Base-by-base conservation (phyloP, 2,888 invertebrate species). In the Conistra vaccinii region DNA sequence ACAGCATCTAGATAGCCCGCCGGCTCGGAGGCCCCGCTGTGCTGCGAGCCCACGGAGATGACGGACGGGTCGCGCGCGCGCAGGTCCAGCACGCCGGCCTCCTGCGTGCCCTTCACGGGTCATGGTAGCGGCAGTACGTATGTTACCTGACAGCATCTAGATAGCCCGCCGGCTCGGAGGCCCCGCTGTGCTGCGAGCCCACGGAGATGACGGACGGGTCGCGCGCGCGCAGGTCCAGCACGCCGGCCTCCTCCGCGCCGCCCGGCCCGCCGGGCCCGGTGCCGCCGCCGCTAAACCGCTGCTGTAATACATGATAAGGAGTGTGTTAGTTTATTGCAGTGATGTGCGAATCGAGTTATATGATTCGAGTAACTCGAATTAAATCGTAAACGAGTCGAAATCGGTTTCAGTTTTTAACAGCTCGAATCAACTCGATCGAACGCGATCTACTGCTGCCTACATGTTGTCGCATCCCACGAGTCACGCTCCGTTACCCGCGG, bases 221-320 rank as follows among this genome's bases (percentile, higher is more conserved):
- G 1, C 96, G 88, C 87, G 96, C 96, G 67, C 97, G 97, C 74
- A 97, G 94, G 91, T 97, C 97, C 85, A 97, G 88, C 69, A 97
- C 97, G 1, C 93, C 95, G 77, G 93, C 95, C 78, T 94, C 95
- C 55, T 90, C 94, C 53, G 60, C 63, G 42, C 62, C 63, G 20
- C 12, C 20, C 48, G 20, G 55, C 75, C 89, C 9, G 3, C 42
- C n/a, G n/a, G n/a, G n/a, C n/a, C n/a, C n/a, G n/a, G n/a, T n/a
- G 35, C 32, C 32, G 1, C 62, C 62, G 1, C 20, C 32, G 45
- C 71, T 10, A 1, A 45, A 92, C 83, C 93, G 91, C 77, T 90
- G 89, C 93, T 93, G 91, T 12, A 91, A 89, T 23, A 51, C 51
- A 67, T 17, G 26, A 55, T 4, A 29, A 23, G 1, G 2, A n/a